Evolutionary conservation across 2,113 vertebrate species (phyloP).

Genomic region (Onychostruthus taczanowskii): DNA sequence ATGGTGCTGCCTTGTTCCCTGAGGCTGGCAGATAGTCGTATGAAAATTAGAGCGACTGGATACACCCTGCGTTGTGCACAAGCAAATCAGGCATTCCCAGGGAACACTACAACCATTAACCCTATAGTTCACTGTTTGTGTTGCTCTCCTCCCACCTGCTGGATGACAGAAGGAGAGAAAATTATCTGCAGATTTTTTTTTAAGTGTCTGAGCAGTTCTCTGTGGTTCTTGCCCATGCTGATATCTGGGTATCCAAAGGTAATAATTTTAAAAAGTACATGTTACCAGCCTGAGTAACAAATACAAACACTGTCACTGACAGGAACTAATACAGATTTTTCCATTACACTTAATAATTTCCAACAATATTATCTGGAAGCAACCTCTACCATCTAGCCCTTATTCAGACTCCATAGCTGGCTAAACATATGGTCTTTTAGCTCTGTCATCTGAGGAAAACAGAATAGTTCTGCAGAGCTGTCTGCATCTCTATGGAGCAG

Average conservation of each 20-base stretch:
- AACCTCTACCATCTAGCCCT: neutral
- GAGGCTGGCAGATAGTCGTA: neutral
- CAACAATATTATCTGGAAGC: neutral
- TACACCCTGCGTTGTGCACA: neutral
- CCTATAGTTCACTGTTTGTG: neutral
- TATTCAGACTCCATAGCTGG: neutral
- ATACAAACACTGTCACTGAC: neutral
- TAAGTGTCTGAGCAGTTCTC: neutral
- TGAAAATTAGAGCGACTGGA: neutral
- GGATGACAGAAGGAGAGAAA: neutral
- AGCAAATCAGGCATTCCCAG: neutral
- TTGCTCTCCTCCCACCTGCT: slow-evolving; percentile 19
- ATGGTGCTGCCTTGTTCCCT: neutral
- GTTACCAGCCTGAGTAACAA: neutral
- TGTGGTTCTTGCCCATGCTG: neutral
- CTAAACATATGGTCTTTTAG: neutral
- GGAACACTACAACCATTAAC: neutral
- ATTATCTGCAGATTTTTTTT: neutral
- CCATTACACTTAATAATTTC: neutral
- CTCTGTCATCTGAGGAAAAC: neutral
- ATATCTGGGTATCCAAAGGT: neutral
- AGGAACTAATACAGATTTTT: neutral
- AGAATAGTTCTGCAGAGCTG: neutral
- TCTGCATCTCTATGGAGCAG: neutral
- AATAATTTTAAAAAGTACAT: neutral